phyloP scores from a whole-genome alignment of 2,888 invertebrate species.

The Acholoe squamosa region DNA sequence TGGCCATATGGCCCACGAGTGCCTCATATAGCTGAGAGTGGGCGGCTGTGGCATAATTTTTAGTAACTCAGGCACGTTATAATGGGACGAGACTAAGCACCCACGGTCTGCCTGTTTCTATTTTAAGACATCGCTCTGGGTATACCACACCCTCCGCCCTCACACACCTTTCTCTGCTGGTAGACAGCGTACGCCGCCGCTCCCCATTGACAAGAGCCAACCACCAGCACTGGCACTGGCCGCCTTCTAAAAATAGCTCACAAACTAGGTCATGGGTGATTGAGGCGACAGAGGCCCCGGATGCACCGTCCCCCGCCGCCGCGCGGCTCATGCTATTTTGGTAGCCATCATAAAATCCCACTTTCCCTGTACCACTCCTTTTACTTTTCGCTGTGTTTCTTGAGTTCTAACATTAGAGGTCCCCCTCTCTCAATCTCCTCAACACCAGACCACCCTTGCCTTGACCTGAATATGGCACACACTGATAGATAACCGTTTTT shows the following conservation, averaged over 20 bases:
- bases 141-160: neutral
- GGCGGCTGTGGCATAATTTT: neutral
- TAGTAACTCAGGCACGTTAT: slow-evolving; percentile 1
- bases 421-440: too few species aligned
- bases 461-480: too few species aligned
- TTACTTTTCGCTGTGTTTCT: neutral
- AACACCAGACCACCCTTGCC: too few species aligned
- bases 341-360: slow-evolving; percentile 33
- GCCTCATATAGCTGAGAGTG: too few species aligned
- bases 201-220: slow-evolving; percentile 9
- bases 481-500: too few species aligned
- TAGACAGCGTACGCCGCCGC: neutral
- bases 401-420: neutral
- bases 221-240: slow-evolving; percentile 17
- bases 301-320: neutral
- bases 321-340: neutral
- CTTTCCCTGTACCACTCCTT: neutral
- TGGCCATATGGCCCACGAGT: too few species aligned
- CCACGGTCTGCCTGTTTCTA: neutral
- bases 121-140: slow-evolving; percentile 14
- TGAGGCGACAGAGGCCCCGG: slow-evolving; percentile 12
- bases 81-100: neutral
- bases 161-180: neutral
- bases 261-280: slow-evolving; percentile 27
- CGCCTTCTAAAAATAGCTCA: slow-evolving; percentile 18